Evolutionary conservation across 2,888 invertebrate species (phyloP), one percentile per base, ranked within the genome.

Genomic region (Ditula angustiorana): DNA sequence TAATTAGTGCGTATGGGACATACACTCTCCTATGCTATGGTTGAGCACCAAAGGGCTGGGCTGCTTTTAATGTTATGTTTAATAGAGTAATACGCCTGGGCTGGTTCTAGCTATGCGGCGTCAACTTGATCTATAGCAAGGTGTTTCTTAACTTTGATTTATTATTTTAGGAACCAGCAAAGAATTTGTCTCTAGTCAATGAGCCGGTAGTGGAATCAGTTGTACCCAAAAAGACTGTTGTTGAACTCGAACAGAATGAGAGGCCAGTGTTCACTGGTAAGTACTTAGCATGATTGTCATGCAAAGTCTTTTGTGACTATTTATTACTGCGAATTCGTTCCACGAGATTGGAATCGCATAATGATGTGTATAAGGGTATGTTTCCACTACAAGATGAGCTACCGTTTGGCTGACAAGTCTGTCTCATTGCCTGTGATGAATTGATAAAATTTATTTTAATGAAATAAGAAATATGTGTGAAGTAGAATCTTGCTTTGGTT

Each of bases 111-210:
- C n/a, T n/a, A n/a, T n/a, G n/a, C n/a, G n/a, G n/a, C n/a, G n/a
- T n/a, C n/a, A n/a, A n/a, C n/a, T n/a, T n/a, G n/a, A n/a, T n/a
- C n/a, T n/a, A n/a, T n/a, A n/a, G n/a, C n/a, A n/a, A n/a, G n/a
- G n/a, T n/a, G n/a, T n/a, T n/a, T n/a, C n/a, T n/a, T n/a, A n/a
- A n/a, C n/a, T n/a, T n/a, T n/a, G n/a, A n/a, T n/a, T n/a, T n/a
- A n/a, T n/a, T n/a, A 66, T 80, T 83, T 67, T 69, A 90, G 90
- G 83, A 82, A 67, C 66, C 75, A 58, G 68, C 80, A 59, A 87
- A 80, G 65, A 89, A 88, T 79, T 71, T 76, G 58, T 83, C 87
- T 77, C 85, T 87, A 84, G 84, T 87, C 84, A 85, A 74, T 71
- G 87, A 85, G 57, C 77, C 76, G 49, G 73, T 67, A 46, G 73